Percentiles rank a stretch among this genome's conserved stretches.
These are phyloP conservation scores for Lates japonicus DNA, from an alignment of 2,797 vertebrate genomes.

Conservation along the genomic window DNA sequence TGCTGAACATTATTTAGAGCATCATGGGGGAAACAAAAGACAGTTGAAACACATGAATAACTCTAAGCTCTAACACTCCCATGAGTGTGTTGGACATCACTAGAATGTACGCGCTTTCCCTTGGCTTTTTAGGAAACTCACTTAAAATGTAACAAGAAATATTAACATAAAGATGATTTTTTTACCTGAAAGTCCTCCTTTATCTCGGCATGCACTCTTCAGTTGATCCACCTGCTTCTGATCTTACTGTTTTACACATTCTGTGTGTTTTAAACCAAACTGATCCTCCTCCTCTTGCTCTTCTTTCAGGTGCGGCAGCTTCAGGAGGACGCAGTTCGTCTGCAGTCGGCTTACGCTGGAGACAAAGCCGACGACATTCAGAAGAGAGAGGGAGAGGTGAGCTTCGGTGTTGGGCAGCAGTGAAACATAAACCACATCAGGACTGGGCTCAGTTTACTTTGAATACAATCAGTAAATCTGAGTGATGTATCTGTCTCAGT, in stretches of 20 bases:
- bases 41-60: too few relatives aligned
- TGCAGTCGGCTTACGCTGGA: slow-evolving; percentile 95
- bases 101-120: too few relatives aligned
- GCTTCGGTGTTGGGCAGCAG: not conserved
- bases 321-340: slow-evolving; percentile 94
- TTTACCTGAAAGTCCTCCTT: too few relatives aligned
- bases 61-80: too few relatives aligned
- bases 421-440: not conserved
- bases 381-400: slow-evolving; percentile 93
- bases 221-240: slow-evolving; percentile 6
- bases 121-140: too few relatives aligned
- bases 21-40: slow-evolving; percentile 10
- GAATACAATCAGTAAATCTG: not conserved
- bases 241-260: too few relatives aligned
- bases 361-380: slow-evolving; percentile 98
- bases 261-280: not conserved
- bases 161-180: too few relatives aligned
- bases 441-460: slow-evolving; percentile 14
- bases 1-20: too few relatives aligned
- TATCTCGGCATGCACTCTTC: too few relatives aligned
- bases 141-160: too few relatives aligned
- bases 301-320: slow-evolving; percentile 91
- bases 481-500: not conserved
- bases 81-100: too few relatives aligned
- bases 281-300: not conserved